Evolutionary conservation across 2,888 invertebrate genomes (phyloP), one percentile per base, ranked within the genome.

Genomic region (Zonitis immaculata): DNA sequence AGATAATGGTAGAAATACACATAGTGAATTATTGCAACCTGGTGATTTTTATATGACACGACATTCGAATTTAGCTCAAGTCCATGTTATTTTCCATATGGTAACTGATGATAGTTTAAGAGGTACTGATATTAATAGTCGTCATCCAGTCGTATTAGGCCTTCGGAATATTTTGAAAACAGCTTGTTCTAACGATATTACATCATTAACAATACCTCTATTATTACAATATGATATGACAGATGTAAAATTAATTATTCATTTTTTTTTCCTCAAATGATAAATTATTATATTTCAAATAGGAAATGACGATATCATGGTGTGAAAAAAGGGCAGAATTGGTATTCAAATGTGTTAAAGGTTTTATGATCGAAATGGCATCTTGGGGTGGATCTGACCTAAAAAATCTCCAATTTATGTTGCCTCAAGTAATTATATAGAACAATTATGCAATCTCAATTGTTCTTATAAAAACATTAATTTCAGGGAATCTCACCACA

Each of bases 291-390:
- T 28, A 48, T 30, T 46, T 46, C 42, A 1, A 25, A 42, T 50
- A 89, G 87, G 91, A 92, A 72, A 92, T 95, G 93, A 97, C 96
- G 0, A 88, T 95, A 48, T 86, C 89, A 28, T 99, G 98, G 98
- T 98, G 97, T 76, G 83, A 91, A 70, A 90, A 94, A 67, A 81
- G 98, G 66, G 97, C 98, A 1, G 99, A 99, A 78, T 80, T 99
- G 59, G 91, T 99, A 54, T 94, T 97, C 71, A 99, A 99, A 78
- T 99, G 99, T 78, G 92, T 96, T 48, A 99, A 99, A 79, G 99
- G 99, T 3, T 99, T 98, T 77, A 92, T 99, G 91, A 95, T 99
- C 76, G 99, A 99, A 80, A 93, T 95, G 82, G 89, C 91, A 7
- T 91, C 94, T 1, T 90, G 94, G 87, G 93, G 93, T 57, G 93